Conservation (phyloP, 1,140 invertebrate species). For the Aphis craccivora region DNA sequence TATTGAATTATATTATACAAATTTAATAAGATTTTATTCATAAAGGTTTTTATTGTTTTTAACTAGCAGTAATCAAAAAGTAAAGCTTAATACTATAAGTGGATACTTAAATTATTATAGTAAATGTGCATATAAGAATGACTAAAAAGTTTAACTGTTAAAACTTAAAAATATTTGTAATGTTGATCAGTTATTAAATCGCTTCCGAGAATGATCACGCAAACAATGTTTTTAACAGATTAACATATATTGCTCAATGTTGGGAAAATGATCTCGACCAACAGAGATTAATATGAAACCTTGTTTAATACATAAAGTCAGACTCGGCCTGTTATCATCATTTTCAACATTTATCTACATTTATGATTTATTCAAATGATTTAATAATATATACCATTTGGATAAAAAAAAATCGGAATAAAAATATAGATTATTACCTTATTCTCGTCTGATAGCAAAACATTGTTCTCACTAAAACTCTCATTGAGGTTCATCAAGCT, state of each 20-base stretch:
- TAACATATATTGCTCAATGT: slow-evolving; percentile 11
- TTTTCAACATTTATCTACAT: slow-evolving; percentile 3
- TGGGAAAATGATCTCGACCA: slow-evolving; percentile 30
- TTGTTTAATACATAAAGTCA: slow-evolving; percentile 27
- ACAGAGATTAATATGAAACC: slow-evolving; percentile 18
- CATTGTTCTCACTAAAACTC: not conserved
- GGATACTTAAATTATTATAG: not conserved
- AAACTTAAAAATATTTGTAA: slow-evolving; percentile 17
- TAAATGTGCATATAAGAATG: not conserved
- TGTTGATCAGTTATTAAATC: slow-evolving; percentile 32
- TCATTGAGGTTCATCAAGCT: not conserved
- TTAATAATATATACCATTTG: not conserved
- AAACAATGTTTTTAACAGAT: slow-evolving; percentile 19
- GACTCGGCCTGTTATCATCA: slow-evolving; percentile 39
- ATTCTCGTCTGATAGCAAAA: not conserved
- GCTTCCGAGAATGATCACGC: slow-evolving; percentile 49
- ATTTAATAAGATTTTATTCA: too few species aligned
- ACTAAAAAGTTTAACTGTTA: not conserved
- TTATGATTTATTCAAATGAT: not conserved
- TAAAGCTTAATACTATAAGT: not conserved
- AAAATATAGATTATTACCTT: slow-evolving; percentile 30
- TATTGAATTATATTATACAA: too few species aligned
- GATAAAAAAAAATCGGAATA: not conserved
- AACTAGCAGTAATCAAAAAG: too few species aligned
- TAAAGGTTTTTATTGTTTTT: too few species aligned